Evolutionary conservation across 2,888 invertebrate species (phyloP), one percentile per base, ranked within the genome.

Genomic region (Ectemnius lituratus): DNA sequence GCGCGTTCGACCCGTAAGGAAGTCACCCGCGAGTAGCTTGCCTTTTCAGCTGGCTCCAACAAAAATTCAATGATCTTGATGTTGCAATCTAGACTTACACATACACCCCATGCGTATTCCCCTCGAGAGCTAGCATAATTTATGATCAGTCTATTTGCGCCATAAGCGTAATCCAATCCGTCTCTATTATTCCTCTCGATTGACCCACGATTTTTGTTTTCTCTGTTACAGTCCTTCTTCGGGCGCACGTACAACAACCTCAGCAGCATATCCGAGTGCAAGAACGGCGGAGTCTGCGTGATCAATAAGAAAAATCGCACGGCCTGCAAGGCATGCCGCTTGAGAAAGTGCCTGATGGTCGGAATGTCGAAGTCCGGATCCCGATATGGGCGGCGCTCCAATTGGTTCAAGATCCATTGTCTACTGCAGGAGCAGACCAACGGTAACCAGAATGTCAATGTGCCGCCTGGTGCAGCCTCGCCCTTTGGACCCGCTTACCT

Each of bases 381-480:
- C 0, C 93, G 97, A 66, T 97, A 97, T 89, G 97, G 97, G 0
- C 93, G 97, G 28, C 93, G 97, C 65, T 97, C 97, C 63, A 97
- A 97, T 91, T 97, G 97, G 97, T 97, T 97, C 92, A 97, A 97
- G 91, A 97, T 97, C 83, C 97, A 97, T 89, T 97, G 97, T 88
- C 92, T 97, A 1, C 93, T 97, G 1, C 96, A 97, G 90, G 96
- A 97, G 86, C 96, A 97, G 86, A 88, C 90, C 18, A 90, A 88
- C 71, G 85, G 84, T 0, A 74, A 59, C 16, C 87, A 87, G 68
- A 81, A 28, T 52, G 57, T 72, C 14, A 68, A 58, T 8, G 73
- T 76, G 18, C 27, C 78, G 0, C 61, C 84, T 0, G 84, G 79
- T 0, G 68, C 82, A 0, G 82, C 76, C 0, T 79, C 86, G 6